Evolutionary conservation across 2,797 vertebrate species (phyloP).

Genomic region (Perodicticus potto): DNA sequence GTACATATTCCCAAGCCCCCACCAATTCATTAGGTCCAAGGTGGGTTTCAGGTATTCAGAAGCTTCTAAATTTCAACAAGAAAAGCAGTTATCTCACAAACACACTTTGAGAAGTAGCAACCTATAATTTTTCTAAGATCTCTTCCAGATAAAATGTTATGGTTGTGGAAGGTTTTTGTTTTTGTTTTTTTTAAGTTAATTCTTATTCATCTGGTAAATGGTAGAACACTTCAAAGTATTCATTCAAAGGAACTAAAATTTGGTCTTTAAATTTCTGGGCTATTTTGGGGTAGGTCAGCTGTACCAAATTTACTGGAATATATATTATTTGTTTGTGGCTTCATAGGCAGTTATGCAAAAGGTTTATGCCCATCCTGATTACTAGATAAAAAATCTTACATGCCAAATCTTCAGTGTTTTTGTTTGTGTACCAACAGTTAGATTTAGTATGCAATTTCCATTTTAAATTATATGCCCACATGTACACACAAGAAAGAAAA

Average conservation of each 20-base stretch:
- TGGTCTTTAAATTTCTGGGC: background rate
- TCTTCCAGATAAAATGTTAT: constrained; percentile 42
- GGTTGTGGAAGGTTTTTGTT: background rate
- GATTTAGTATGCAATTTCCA: background rate
- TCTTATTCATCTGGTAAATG: background rate
- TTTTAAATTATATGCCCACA: background rate
- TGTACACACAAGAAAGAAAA: background rate
- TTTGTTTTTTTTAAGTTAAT: constrained; percentile 31
- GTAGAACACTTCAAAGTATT: background rate
- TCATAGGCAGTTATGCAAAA: constrained; percentile 13
- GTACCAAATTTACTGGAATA: background rate
- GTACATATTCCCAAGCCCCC: background rate
- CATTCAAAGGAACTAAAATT: constrained; percentile 29
- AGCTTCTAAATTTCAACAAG: background rate
- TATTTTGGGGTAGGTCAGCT: background rate
- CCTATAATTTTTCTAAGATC: background rate
- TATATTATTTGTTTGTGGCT: constrained; percentile 17
- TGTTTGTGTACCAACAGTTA: background rate
- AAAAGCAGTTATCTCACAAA: background rate
- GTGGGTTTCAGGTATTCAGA: background rate
- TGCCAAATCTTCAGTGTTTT: background rate
- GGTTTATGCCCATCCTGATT: background rate
- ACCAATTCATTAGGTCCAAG: no score
- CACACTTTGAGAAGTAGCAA: constrained; percentile 12
- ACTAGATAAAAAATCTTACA: background rate